Conservation (phyloP, 2,797 vertebrate genomes). For the Epinephelus malabaricus region DNA sequence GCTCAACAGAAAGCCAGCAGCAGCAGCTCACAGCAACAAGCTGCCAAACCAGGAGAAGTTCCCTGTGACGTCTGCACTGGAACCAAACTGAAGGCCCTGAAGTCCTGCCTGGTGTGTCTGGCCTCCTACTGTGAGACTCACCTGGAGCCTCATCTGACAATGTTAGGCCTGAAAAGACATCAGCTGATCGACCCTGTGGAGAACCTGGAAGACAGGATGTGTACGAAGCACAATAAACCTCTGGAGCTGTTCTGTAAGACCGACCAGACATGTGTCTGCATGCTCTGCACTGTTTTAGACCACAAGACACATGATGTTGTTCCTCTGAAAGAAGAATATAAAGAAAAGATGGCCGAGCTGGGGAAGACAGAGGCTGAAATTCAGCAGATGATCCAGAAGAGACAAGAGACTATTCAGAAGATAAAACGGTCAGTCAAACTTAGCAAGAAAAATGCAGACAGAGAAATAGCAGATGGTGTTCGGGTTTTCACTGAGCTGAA, state of each 20-base stretch:
- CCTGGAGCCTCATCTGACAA: conserved; percentile 23
- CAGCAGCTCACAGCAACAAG: conserved; percentile 2
- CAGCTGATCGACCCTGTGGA: conserved; percentile 27
- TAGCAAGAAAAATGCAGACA: neutral
- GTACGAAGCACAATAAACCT: conserved; percentile 18
- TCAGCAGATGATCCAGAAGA: conserved; percentile 10
- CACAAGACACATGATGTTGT: conserved; percentile 10
- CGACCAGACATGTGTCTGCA: conserved; percentile 16
- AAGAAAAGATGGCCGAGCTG: neutral
- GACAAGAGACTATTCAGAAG: neutral
- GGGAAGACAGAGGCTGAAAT: conserved; percentile 2
- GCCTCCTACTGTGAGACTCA: conserved; percentile 33
- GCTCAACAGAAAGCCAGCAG: conserved; percentile 23
- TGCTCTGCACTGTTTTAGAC: neutral
- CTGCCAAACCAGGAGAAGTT: conserved; percentile 2
- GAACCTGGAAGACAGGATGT: conserved; percentile 25
- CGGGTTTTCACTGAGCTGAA: neutral
- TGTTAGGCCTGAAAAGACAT: neutral
- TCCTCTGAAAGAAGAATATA: conserved; percentile 16
- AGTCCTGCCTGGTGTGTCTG: conserved; percentile 41
- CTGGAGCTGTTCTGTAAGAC: conserved; percentile 37
- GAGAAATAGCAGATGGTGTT: conserved; percentile 2
- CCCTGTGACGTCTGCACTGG: conserved; percentile 29
- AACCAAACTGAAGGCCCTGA: conserved; percentile 33
- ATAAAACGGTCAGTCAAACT: neutral